A percentile compares a stretch with the other conserved stretches of the same genome.
Evolutionary conservation across 2,888 invertebrate species (phyloP).

Genomic region (Penaeus monodon): DNA sequence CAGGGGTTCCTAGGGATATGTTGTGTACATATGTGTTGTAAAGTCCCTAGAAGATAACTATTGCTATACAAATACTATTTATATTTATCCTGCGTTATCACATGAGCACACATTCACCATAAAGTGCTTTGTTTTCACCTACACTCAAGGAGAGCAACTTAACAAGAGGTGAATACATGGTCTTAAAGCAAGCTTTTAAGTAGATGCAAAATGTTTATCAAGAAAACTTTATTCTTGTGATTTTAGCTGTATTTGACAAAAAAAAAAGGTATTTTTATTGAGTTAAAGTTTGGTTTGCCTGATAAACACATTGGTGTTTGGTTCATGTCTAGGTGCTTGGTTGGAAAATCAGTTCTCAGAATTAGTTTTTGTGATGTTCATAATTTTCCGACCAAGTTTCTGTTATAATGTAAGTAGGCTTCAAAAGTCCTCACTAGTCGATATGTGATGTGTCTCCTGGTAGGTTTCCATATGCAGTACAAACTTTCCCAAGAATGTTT

Average conservation of each 20-base stretch:
- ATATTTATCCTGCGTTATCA: slow-evolving; percentile 62
- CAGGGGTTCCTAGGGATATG: slow-evolving; percentile 49
- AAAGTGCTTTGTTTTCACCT: slow-evolving; percentile 62
- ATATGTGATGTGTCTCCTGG: slow-evolving; percentile 63
- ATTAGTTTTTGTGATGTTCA: slow-evolving; percentile 47
- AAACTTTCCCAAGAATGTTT: slow-evolving; percentile 61
- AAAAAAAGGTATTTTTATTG: slow-evolving; percentile 38
- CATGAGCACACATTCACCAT: slow-evolving; percentile 64
- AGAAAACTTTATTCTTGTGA: slow-evolving; percentile 59
- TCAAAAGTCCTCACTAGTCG: slow-evolving; percentile 63
- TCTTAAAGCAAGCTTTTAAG: slow-evolving; percentile 30
- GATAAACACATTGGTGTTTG: slow-evolving; percentile 50
- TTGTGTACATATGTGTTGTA: slow-evolving; percentile 64
- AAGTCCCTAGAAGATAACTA: slow-evolving; percentile 63
- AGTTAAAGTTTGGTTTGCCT: slow-evolving; percentile 44
- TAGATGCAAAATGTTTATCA: slow-evolving; percentile 42
- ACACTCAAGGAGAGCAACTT: slow-evolving; percentile 45
- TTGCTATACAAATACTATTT: slow-evolving; percentile 64
- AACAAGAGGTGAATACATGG: slow-evolving; percentile 37
- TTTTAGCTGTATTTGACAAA: slow-evolving; percentile 38
- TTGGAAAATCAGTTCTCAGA: slow-evolving; percentile 40
- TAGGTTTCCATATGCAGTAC: slow-evolving; percentile 64
- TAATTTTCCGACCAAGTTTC: slow-evolving; percentile 50
- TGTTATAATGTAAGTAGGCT: slow-evolving; percentile 56
- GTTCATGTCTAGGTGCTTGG: slow-evolving; percentile 56